Base-by-base conservation (phyloP, 2,888 invertebrate species). In the Lepeophtheirus nordmannii region DNA sequence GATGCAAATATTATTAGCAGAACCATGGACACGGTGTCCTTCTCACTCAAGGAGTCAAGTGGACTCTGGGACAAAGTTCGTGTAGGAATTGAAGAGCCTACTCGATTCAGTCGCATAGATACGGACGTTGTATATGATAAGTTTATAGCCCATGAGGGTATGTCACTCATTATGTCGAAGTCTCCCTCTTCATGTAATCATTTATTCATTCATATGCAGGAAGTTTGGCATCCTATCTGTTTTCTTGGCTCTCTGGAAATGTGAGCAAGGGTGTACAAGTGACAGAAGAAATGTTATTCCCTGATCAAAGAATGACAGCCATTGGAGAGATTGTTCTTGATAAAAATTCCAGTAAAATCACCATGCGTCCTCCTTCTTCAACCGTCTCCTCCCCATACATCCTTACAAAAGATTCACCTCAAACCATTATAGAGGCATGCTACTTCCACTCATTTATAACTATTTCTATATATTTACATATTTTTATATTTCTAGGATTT, bases 301-400 rank as follows among this genome's bases (percentile, higher is more conserved):
- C 53, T 46, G 53, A 46, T 46, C 53, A 46, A 46, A 14, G 53
- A 46, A 46, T 46, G 53, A 46, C 53, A 46, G 53, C 53, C 17
- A 17, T 46, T 46, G 53, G 53, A 46, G 53, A 46, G 8, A 8
- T 46, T 17, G 8, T 46, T 46, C 53, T 46, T 14, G 53, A 46
- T 17, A 46, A 8, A 46, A 46, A 46, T 17, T 46, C 53, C 53
- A 46, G 8, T 17, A 14, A 46, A 46, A 17, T 46, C n/a, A n/a
- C 53, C 17, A 14, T 46, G 14, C 53, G 53, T 46, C 53, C 53
- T n/a, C 53, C 53, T 17, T 46, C 53, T 17, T 30, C 30, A 30
- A n/a, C 17, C 8, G 1, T 46, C 2, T 46, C 5, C 14, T 17
- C n/a, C 2, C 17, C 53, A 46, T 46, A 46, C 53, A 46, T 46